phyloP scores from a whole-genome alignment of 1,140 invertebrate genomes.

The Drosophila varians region DNA sequence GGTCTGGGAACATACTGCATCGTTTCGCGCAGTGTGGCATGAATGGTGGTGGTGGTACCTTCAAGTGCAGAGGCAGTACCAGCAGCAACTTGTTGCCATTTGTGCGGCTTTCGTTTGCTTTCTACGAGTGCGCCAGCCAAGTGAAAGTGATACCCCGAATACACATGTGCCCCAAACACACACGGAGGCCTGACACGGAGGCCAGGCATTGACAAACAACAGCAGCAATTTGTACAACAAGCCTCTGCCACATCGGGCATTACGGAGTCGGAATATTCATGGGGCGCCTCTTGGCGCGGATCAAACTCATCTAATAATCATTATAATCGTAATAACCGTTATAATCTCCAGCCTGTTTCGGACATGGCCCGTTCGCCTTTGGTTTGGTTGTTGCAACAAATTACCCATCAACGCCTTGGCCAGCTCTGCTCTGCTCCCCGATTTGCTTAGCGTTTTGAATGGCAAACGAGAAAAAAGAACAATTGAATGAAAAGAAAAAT shows the following conservation, averaged over 20 bases:
- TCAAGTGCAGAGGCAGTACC: conserved; percentile 41
- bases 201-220: conserved; percentile 49
- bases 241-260: neutral
- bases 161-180: conserved; percentile 22
- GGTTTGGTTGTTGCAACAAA: conserved; percentile 63
- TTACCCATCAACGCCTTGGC: conserved; percentile 67
- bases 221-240: conserved; percentile 67
- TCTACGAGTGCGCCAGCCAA: conserved; percentile 72
- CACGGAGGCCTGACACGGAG: too few relatives aligned
- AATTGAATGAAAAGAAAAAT: conserved; percentile 18
- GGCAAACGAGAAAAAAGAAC: neutral
- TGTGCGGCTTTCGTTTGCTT: conserved; percentile 77
- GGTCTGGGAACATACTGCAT: neutral
- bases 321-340: conserved; percentile 68
- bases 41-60: conserved; percentile 2
- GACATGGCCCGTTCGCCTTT: conserved; percentile 45
- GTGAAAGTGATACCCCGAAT: conserved; percentile 71
- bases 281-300: conserved; percentile 30
- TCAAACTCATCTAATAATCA: conserved; percentile 67
- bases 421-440: conserved; percentile 2
- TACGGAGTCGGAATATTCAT: conserved; percentile 46
- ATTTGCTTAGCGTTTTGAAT: conserved; percentile 16
- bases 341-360: conserved; percentile 50
- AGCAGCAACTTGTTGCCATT: conserved; percentile 41
- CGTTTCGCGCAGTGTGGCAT: neutral